phyloP scores from a whole-genome alignment of 92 coral and sea anemone genomes.

The Heteractis magnifica region DNA sequence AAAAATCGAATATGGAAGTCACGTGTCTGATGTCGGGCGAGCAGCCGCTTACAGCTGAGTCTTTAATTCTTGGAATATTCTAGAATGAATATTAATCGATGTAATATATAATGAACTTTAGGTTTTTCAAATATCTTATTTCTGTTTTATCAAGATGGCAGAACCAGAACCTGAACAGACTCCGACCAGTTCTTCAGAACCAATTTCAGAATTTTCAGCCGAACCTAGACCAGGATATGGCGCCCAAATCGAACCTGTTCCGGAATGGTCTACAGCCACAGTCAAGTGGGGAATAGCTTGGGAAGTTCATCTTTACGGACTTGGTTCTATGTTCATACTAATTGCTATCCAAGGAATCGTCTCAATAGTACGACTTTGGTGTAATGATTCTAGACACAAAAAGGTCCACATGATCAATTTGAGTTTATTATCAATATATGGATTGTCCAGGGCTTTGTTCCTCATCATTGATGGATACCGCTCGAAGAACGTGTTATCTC shows the following conservation, averaged over 20 bases:
- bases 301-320: constrained; percentile 67
- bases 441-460: constrained; percentile 47
- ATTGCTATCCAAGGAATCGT: constrained; percentile 13
- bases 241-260: constrained; percentile 53
- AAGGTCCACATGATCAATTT: constrained; percentile 60
- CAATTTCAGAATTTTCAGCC: not conserved
- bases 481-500: constrained; percentile 51
- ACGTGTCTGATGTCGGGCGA: too few relatives aligned
- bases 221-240: not conserved
- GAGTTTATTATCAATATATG: constrained; percentile 44
- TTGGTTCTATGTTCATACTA: constrained; percentile 47
- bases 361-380: constrained; percentile 17
- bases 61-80: too few relatives aligned
- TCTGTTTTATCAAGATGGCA: not conserved
- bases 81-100: too few relatives aligned
- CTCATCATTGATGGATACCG: constrained; percentile 64
- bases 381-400: constrained; percentile 23
- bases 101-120: too few relatives aligned
- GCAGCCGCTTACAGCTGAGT: too few relatives aligned
- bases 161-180: constrained; percentile 20
- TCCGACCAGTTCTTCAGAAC: constrained; percentile 6
- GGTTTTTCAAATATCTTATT: not conserved
- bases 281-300: constrained; percentile 64
- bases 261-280: constrained; percentile 65
- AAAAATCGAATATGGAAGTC: too few relatives aligned